phyloP scores from a whole-genome alignment of 2,797 vertebrate genomes.

The Characodon lateralis region DNA sequence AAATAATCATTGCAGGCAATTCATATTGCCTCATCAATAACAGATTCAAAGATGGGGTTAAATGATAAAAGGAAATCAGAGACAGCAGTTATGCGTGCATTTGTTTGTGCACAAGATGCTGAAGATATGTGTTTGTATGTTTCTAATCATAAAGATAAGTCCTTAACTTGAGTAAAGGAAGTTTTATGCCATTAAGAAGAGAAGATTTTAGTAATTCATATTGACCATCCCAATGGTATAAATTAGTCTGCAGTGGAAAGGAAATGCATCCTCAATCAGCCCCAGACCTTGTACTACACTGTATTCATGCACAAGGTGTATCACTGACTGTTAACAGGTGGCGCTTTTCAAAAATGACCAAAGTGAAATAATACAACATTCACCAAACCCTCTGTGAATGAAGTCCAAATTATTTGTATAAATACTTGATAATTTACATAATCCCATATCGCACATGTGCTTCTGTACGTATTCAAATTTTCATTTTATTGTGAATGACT shows the following conservation, averaged over 20 bases:
- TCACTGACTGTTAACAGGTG: constrained; percentile 30
- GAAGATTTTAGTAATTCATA: constrained; percentile 45
- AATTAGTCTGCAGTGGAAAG: constrained; percentile 42
- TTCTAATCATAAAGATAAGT: constrained; percentile 11
- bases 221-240: constrained; percentile 49
- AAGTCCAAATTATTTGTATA: constrained; percentile 42
- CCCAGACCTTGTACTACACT: constrained; percentile 8
- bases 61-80: constrained; percentile 56
- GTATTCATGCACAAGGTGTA: constrained; percentile 44
- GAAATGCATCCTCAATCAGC: constrained; percentile 42
- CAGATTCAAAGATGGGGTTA: constrained; percentile 54
- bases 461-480: constrained; percentile 49
- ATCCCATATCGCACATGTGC: constrained; percentile 42
- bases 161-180: not conserved
- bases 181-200: constrained; percentile 21
- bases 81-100: constrained; percentile 12
- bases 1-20: constrained; percentile 42
- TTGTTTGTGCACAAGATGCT: constrained; percentile 6
- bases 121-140: constrained; percentile 29
- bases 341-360: constrained; percentile 31
- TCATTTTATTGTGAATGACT: constrained; percentile 53
- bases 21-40: constrained; percentile 68
- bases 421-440: constrained; percentile 58
- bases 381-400: constrained; percentile 11
- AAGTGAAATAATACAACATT: constrained; percentile 38